Conservation (phyloP, 2,113 vertebrate species). For the Amphiprion ocellaris region DNA sequence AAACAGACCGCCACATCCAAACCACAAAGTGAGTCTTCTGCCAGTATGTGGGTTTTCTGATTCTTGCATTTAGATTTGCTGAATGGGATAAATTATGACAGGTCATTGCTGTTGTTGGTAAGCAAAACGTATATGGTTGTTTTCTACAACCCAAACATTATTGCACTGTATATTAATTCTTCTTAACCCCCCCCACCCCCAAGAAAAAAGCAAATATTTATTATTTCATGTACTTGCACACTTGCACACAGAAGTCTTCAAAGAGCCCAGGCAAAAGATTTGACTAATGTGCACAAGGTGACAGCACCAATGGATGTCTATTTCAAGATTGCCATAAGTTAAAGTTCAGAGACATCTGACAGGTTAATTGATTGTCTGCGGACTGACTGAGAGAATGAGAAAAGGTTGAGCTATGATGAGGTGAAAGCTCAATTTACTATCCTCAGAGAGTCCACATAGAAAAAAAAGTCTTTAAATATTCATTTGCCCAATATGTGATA, state of each 20-base stretch:
- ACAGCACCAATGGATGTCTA: slow-evolving; percentile 54
- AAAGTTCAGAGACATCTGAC: slow-evolving; percentile 45
- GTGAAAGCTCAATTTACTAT: slow-evolving; percentile 31
- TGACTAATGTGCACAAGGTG: slow-evolving; percentile 60
- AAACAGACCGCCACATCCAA: slow-evolving; percentile 70
- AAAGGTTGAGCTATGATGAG: not conserved
- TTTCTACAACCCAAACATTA: not conserved
- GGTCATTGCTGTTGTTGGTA: not conserved
- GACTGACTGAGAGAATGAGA: not conserved
- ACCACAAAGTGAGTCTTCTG: slow-evolving; percentile 44
- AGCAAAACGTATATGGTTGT: not conserved
- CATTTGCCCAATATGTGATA: slow-evolving; percentile 30
- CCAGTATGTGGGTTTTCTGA: slow-evolving; percentile 33
- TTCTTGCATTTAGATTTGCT: not conserved
- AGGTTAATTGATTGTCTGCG: slow-evolving; percentile 46
- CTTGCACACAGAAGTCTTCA: slow-evolving; percentile 49
- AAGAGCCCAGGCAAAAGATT: slow-evolving; percentile 49
- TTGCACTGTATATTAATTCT: not conserved
- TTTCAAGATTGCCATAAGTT: slow-evolving; percentile 70
- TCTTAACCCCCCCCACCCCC: not conserved
- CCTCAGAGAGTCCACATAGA: slow-evolving; percentile 5
- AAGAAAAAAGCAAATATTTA: slow-evolving; percentile 51
- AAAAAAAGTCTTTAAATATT: slow-evolving; percentile 24
- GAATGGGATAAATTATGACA: not conserved
- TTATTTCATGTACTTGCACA: slow-evolving; percentile 54